Conservation (phyloP, 2,797 vertebrate genomes). For the Cetoscarus ocellatus region DNA sequence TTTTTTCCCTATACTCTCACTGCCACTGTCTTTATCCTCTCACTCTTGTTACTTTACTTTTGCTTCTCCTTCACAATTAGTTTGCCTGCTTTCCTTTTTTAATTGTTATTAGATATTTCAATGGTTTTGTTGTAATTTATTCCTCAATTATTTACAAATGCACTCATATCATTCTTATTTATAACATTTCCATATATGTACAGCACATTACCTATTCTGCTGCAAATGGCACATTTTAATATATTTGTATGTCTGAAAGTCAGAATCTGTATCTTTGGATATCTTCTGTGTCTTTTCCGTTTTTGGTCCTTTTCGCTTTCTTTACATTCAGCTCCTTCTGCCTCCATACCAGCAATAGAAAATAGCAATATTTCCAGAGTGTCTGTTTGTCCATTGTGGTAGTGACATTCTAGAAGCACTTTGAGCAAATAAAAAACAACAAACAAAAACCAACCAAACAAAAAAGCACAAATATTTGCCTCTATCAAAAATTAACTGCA, state of each 20-base stretch:
- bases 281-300: not conserved
- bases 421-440: no score
- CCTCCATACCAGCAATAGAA: no score
- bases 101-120: slow-evolving; percentile 9
- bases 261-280: slow-evolving; percentile 1
- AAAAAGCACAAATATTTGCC: no score
- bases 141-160: slow-evolving; percentile 4
- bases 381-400: no score
- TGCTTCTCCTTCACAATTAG: slow-evolving; percentile 30
- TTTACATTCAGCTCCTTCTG: not conserved
- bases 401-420: no score
- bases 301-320: slow-evolving; percentile 1
- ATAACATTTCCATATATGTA: slow-evolving; percentile 15
- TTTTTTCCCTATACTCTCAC: slow-evolving; percentile 17
- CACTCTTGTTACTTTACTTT: slow-evolving; percentile 16
- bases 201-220: slow-evolving; percentile 3
- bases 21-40: slow-evolving; percentile 25
- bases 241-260: slow-evolving; percentile 11
- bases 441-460: no score
- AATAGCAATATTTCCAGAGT: no score
- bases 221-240: slow-evolving; percentile 7
- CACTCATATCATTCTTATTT: slow-evolving; percentile 9
- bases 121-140: slow-evolving; percentile 8
- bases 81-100: not conserved
- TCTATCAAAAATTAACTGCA: no score